phyloP scores from a whole-genome alignment of 2,888 invertebrate genomes.

The Exephanes ischioxanthus region DNA sequence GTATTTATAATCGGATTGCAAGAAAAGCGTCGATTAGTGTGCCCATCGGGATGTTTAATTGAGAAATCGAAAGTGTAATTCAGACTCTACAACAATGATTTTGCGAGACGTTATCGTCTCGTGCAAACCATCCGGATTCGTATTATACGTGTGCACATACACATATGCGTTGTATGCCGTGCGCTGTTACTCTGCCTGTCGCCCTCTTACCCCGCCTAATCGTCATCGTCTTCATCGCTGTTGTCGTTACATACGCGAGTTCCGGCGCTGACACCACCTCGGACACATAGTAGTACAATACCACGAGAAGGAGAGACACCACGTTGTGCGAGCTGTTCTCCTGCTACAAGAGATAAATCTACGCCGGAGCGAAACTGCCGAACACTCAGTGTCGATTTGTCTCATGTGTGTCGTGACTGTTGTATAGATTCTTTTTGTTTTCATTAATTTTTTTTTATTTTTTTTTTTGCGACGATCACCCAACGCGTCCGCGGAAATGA shows the following conservation, averaged over 20 bases:
- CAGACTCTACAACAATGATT: constrained; percentile 26
- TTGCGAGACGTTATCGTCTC: constrained; percentile 41
- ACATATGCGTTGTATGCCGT: neutral
- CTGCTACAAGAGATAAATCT: constrained; percentile 8
- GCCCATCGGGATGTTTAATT: constrained; percentile 21
- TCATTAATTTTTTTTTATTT: neutral
- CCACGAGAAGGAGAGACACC: constrained; percentile 49
- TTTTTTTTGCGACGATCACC: constrained; percentile 7
- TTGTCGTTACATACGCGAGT: constrained; percentile 40
- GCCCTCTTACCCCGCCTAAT: constrained; percentile 48
- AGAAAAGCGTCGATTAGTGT: constrained; percentile 8
- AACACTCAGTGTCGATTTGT: constrained; percentile 48
- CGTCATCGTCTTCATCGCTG: constrained; percentile 58
- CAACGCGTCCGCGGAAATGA: constrained; percentile 49
- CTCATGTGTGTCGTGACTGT: neutral
- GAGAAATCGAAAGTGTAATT: constrained; percentile 20
- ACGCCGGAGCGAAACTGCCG: constrained; percentile 56
- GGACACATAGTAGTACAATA: constrained; percentile 53
- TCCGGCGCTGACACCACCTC: constrained; percentile 35
- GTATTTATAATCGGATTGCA: constrained; percentile 10
- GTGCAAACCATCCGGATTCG: constrained; percentile 24
- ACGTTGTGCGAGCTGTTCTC: neutral
- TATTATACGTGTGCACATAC: constrained; percentile 1
- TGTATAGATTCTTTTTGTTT: neutral
- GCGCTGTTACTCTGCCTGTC: constrained; percentile 14